Base-by-base conservation (phyloP, 53 echinoderm and acorn worm genomes). In the Glandiceps talaboti region DNA sequence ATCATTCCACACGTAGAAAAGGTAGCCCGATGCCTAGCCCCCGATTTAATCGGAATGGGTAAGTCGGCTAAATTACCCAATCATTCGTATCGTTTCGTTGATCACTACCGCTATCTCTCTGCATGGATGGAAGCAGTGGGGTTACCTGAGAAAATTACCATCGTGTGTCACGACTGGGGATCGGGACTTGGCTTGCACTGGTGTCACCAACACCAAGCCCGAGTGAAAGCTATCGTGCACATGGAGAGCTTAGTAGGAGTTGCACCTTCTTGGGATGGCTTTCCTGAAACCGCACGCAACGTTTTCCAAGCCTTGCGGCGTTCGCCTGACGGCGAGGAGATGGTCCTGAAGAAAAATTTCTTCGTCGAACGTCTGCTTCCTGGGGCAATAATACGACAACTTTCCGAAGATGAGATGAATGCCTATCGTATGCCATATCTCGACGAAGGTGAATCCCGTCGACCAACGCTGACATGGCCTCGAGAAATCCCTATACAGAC, bases 381-480 rank as follows among this genome's bases (percentile, higher is more conserved):
- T 0, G 73, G 33, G 25, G 80, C 90, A 29, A 83, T 94, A 64
- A 78, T 94, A 64, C 80, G 94, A 14, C 86, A 94, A 78, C 79
- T 94, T 30, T 82, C 80, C 33, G 80, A 76, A 10, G 94, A 90
- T 74, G 94, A 94, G 77, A 90, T 94, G 90, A 88, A 92, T 1
- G 92, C 90, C 0, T 94, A 90, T 74, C 82, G 86, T 0, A 88
- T 91, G 80, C 94, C 94, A 0, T 92, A 86, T 82, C 82, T 76
- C 76, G 85, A 90, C 31, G 77, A 78, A 6, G 94, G 92, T 0
- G 94, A 94, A 76, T 85, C 81, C 32, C 90, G 95, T 1, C 90
- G 95, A 28, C 95, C 95, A 27, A 94, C 95, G 30, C 83, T 94
- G 28, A 94, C 95, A 75, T 94, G 92, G 92, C 92, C 95, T 0